phyloP scores from a whole-genome alignment of 1,140 invertebrate genomes.

The Pseudachorutes palmiensis region DNA sequence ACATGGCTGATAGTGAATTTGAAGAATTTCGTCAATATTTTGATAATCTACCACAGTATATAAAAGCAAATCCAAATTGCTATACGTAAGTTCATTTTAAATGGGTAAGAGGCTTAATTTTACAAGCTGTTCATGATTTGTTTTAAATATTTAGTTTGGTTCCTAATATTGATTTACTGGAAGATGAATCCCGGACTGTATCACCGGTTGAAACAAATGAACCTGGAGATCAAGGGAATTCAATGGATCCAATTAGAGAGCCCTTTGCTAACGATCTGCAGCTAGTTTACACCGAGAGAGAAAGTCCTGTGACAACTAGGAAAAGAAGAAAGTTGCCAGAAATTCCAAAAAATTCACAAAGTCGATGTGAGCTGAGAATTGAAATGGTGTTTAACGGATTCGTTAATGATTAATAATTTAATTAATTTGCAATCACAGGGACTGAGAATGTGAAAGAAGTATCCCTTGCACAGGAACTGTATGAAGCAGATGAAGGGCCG shows the following conservation, averaged over 20 bases:
- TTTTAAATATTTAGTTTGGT: not conserved
- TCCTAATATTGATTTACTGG: slow-evolving; percentile 58
- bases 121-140: not conserved
- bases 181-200: slow-evolving; percentile 64
- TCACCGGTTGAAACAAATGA: slow-evolving; percentile 44
- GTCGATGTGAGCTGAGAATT: slow-evolving; percentile 60
- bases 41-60: slow-evolving; percentile 67
- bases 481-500: slow-evolving; percentile 31
- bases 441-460: slow-evolving; percentile 29
- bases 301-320: slow-evolving; percentile 49
- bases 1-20: slow-evolving; percentile 84
- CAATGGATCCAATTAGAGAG: slow-evolving; percentile 29
- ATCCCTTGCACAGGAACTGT: slow-evolving; percentile 36
- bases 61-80: slow-evolving; percentile 59
- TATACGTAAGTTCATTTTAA: slow-evolving; percentile 52
- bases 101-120: not conserved
- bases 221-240: not conserved
- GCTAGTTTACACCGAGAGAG: slow-evolving; percentile 22
- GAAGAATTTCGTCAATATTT: slow-evolving; percentile 82
- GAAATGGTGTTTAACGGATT: not conserved
- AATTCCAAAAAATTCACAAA: slow-evolving; percentile 64
- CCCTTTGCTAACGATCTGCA: slow-evolving; percentile 37
- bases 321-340: slow-evolving; percentile 71
- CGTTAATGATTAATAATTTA: slow-evolving; percentile 1
- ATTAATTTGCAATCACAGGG: slow-evolving; percentile 27